These are phyloP conservation scores for Heliconius ismenius DNA, from an alignment of 2,888 invertebrate species.

Conservation along the genomic window DNA sequence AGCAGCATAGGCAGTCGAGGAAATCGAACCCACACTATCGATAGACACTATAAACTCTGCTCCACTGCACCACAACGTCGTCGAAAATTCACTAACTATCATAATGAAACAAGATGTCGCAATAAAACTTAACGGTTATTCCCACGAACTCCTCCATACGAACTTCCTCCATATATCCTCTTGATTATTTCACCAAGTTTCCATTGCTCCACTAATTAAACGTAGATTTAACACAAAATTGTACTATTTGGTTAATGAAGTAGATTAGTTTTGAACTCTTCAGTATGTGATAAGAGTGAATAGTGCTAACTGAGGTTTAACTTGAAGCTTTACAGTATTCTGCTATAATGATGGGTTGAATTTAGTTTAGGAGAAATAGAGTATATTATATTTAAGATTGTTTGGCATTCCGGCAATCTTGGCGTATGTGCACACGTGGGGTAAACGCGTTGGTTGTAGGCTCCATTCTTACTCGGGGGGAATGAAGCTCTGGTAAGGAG, in stretches of 20 bases:
- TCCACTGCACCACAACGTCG: not conserved
- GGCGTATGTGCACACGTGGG: no score
- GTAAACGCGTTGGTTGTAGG: no score
- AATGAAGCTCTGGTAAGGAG: no score
- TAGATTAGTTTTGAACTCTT: conserved; percentile 16
- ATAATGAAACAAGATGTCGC: conserved; percentile 18
- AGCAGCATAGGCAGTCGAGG: no score
- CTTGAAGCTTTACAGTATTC: not conserved
- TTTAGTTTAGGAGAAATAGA: not conserved
- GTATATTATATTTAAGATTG: not conserved
- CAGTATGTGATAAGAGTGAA: conserved; percentile 19
- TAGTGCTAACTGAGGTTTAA: conserved; percentile 5
- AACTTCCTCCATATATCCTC: conserved; percentile 19
- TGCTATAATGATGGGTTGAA: not conserved
- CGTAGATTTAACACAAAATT: conserved; percentile 22
- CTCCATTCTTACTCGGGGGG: no score
- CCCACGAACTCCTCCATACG: not conserved
- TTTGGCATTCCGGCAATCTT: no score
- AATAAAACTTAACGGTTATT: conserved; percentile 15
- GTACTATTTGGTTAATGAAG: conserved; percentile 16
- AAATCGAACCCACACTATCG: not conserved
- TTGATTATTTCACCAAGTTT: conserved; percentile 20
- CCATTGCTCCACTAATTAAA: conserved; percentile 16
- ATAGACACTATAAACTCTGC: not conserved
- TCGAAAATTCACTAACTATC: not conserved